These are phyloP conservation scores for Caenorhabditis sp. DNA, from an alignment of 2,888 invertebrate genomes.

Conservation along the genomic window DNA sequence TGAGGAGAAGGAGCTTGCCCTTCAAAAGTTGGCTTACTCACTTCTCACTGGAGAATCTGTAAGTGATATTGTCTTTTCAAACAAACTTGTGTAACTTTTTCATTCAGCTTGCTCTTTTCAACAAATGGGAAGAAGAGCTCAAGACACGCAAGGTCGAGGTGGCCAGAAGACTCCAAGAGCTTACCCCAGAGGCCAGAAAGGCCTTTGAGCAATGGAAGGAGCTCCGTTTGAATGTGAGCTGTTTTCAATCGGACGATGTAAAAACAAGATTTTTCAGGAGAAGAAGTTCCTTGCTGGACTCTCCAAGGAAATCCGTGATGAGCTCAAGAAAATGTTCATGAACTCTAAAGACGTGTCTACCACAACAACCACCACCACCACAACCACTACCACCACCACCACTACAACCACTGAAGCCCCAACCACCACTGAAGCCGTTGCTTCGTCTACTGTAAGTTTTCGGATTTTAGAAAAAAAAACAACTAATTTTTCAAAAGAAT, in stretches of 20 bases:
- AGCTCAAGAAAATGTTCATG: conserved; percentile 74
- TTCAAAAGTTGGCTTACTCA: conserved; percentile 80
- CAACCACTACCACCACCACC: conserved; percentile 47
- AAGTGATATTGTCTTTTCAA: too few species aligned
- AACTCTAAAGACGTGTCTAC: conserved; percentile 13
- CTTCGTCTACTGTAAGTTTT: conserved; percentile 25
- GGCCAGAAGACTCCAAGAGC: conserved; percentile 72
- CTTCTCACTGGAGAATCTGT: conserved; percentile 79
- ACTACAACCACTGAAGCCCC: conserved; percentile 49
- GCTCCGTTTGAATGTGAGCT: conserved; percentile 75
- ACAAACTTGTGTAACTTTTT: too few species aligned
- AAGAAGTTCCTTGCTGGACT: conserved; percentile 76
- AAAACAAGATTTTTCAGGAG: conserved; percentile 65
- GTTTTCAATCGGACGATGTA: background rate
- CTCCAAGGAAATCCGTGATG: conserved; percentile 78
- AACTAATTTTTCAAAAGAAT: background rate
- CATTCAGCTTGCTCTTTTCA: conserved; percentile 80
- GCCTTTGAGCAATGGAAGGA: conserved; percentile 81
- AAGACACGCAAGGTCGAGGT: conserved; percentile 76
- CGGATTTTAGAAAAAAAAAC: background rate
- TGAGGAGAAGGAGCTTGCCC: conserved; percentile 78
- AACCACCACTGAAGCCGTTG: conserved; percentile 17
- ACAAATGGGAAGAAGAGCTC: conserved; percentile 80
- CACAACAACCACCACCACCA: conserved; percentile 48
- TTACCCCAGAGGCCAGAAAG: conserved; percentile 78